These are phyloP conservation scores for Meleagris gallopavo DNA, from an alignment of 2,113 vertebrate species.

Conservation along the genomic window DNA sequence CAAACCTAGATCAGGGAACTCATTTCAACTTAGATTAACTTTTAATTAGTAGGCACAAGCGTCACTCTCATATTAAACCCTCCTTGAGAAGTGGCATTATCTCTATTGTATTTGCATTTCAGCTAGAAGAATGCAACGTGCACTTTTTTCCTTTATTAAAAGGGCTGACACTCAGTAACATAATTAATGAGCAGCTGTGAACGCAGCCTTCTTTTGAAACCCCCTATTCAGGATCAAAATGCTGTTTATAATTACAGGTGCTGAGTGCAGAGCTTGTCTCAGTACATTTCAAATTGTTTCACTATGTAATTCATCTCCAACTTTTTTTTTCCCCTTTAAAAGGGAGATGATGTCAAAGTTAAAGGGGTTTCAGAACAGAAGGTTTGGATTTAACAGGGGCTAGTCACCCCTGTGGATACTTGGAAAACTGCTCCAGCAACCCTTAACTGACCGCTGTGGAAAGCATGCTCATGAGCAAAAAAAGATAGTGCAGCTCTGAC, in stretches of 20 bases:
- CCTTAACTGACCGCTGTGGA: background rate
- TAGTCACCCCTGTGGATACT: background rate
- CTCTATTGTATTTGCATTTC: background rate
- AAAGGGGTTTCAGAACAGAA: background rate
- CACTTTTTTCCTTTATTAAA: background rate
- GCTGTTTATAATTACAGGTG: conserved; percentile 14
- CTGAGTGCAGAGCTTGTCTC: conserved; percentile 1
- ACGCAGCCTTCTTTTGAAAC: conserved; percentile 15
- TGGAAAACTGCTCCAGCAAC: background rate
- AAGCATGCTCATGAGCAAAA: background rate
- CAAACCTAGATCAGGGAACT: background rate
- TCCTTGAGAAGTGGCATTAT: background rate
- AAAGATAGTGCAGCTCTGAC: background rate
- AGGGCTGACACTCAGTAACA: background rate
- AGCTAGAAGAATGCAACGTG: background rate
- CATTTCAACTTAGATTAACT: background rate
- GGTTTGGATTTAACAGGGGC: background rate
- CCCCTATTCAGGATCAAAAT: conserved; percentile 8
- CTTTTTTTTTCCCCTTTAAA: background rate
- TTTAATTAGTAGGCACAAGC: background rate
- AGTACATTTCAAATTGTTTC: background rate
- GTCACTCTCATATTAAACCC: background rate
- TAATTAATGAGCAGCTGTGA: conserved; percentile 44
- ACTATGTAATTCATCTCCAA: background rate
- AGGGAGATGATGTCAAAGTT: background rate